phyloP scores from a whole-genome alignment of 35 echinoderm and acorn worm genomes.

The Eucidaris tribuloides region DNA sequence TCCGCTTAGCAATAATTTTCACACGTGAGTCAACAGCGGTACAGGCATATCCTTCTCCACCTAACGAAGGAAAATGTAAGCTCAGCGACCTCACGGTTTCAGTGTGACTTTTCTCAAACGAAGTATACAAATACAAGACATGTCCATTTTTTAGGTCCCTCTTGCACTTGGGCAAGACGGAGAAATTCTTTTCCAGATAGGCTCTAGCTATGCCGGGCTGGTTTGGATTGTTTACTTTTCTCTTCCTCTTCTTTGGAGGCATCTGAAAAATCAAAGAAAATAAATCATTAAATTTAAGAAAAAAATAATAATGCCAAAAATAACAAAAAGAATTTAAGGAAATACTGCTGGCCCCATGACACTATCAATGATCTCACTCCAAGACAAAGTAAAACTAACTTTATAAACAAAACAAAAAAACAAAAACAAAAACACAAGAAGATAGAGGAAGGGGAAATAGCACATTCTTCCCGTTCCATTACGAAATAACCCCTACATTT shows the following conservation, averaged over 20 bases:
- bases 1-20: slow-evolving; percentile 24
- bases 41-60: not conserved
- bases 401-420: too few relatives aligned
- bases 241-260: not conserved
- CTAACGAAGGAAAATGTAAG: not conserved
- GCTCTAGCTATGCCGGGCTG: not conserved
- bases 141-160: not conserved
- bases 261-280: not conserved
- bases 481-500: too few relatives aligned
- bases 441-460: too few relatives aligned
- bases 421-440: too few relatives aligned
- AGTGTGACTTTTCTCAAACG: slow-evolving; percentile 1
- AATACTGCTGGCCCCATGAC: too few relatives aligned
- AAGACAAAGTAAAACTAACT: too few relatives aligned
- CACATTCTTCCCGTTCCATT: too few relatives aligned
- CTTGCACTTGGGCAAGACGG: not conserved
- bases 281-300: too few relatives aligned
- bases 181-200: not conserved
- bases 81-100: slow-evolving; percentile 9
- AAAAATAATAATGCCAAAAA: too few relatives aligned
- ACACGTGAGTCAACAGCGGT: slow-evolving; percentile 20
- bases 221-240: not conserved
- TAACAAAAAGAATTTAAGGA: too few relatives aligned
- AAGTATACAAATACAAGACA: not conserved
- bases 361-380: too few relatives aligned